Percentiles rank a stretch among this genome's conserved stretches.
phyloP scores from a whole-genome alignment of 2,888 invertebrate species.

The Coenonympha arcania region DNA sequence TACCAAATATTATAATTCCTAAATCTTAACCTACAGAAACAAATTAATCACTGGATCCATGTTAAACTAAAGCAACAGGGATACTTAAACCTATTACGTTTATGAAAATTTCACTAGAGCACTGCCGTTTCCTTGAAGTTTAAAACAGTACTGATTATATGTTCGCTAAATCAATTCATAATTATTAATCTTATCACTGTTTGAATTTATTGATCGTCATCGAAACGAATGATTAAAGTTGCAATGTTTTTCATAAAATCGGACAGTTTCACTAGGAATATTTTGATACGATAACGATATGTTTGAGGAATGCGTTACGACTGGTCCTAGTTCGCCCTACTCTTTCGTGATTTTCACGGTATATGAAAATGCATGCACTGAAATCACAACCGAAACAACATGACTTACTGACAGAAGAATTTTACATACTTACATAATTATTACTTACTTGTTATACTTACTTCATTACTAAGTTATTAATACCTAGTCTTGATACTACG shows the following conservation, averaged over 20 bases:
- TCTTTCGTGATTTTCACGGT: background rate
- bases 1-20: background rate
- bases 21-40: background rate
- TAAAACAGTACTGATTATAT: conserved; percentile 44
- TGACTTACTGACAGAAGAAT: too few species aligned
- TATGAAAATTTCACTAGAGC: conserved; percentile 11
- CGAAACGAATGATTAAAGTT: conserved; percentile 33
- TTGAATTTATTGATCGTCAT: conserved; percentile 39
- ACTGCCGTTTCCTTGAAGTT: conserved; percentile 25
- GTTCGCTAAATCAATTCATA: conserved; percentile 40
- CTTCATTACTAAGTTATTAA: too few species aligned
- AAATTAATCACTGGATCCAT: conserved; percentile 6
- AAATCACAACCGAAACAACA: conserved; percentile 5
- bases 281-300: background rate
- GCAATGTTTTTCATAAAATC: conserved; percentile 37
- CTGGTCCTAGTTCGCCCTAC: conserved; percentile 2
- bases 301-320: conserved; percentile 7
- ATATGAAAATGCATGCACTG: conserved; percentile 2
- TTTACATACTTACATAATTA: too few species aligned
- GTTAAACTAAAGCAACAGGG: background rate
- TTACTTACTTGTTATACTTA: too few species aligned
- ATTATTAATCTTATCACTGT: conserved; percentile 48
- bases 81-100: background rate
- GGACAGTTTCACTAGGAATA: conserved; percentile 1
- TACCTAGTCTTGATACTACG: too few species aligned